Evolutionary conservation across 2,888 invertebrate species (phyloP).

Genomic region (Anagyrus pseudococci): DNA sequence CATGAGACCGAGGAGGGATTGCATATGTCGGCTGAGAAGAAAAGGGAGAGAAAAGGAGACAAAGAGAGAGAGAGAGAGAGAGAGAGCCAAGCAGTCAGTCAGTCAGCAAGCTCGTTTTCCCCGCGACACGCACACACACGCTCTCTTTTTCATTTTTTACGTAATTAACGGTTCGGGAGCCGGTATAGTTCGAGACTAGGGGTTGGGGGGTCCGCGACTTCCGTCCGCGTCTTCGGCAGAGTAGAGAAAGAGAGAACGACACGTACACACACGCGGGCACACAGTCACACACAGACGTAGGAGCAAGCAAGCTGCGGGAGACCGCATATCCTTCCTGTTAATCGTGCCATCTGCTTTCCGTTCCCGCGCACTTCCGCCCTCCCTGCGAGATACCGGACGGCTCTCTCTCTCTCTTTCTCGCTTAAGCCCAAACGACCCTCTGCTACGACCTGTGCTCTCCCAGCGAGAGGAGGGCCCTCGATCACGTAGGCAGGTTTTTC

Average conservation of each 20-base stretch:
- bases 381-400: neutral
- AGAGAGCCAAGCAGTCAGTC: too few species aligned
- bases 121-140: conserved; percentile 6
- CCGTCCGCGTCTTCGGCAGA: conserved; percentile 4
- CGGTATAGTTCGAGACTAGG: too few species aligned
- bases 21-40: too few species aligned
- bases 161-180: conserved; percentile 29
- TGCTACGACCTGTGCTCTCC: too few species aligned
- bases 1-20: too few species aligned
- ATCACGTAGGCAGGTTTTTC: neutral
- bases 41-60: too few species aligned
- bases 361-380: conserved; percentile 33
- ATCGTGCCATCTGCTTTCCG: conserved; percentile 49
- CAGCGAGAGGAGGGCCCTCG: too few species aligned
- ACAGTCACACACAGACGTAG: conserved; percentile 9
- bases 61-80: too few species aligned
- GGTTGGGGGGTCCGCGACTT: conserved; percentile 23
- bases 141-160: conserved; percentile 5
- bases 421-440: neutral
- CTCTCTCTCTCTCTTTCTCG: neutral
- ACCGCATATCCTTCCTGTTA: conserved; percentile 53
- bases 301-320: conserved; percentile 43
- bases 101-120: conserved; percentile 6
- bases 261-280: neutral
- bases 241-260: conserved; percentile 15